These are phyloP conservation scores for Rousettus leschenaultii DNA, from an alignment of 2,113 vertebrate genomes.

Conservation along the genomic window DNA sequence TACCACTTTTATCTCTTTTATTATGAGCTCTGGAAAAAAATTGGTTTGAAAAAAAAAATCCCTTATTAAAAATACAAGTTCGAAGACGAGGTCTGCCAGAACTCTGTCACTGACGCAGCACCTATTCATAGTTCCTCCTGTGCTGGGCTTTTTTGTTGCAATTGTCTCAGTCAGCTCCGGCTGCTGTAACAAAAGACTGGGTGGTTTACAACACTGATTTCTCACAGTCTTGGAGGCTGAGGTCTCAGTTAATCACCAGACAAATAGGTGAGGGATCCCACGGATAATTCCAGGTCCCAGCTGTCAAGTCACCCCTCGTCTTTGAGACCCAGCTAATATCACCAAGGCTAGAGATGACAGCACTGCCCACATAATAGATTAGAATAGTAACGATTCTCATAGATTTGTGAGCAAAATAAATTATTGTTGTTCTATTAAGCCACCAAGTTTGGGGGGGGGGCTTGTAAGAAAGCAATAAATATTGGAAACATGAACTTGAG, in stretches of 20 bases:
- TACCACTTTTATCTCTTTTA: neutral
- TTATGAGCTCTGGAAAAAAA: neutral
- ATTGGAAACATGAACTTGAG: neutral
- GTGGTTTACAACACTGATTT: neutral
- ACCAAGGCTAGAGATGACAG: neutral
- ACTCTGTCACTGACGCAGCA: neutral
- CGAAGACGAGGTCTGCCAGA: neutral
- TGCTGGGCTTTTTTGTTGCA: neutral
- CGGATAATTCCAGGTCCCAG: neutral
- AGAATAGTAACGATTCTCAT: neutral
- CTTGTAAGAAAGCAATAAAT: neutral
- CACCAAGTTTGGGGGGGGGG: neutral
- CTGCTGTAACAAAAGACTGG: neutral
- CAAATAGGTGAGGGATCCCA: neutral
- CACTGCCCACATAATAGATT: neutral
- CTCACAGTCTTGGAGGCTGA: neutral
- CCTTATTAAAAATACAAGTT: neutral
- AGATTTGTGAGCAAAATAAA: neutral
- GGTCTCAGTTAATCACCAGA: neutral
- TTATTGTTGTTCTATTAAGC: neutral
- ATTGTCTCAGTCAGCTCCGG: neutral
- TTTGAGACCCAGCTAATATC: neutral
- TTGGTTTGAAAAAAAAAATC: neutral
- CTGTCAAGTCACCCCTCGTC: neutral
- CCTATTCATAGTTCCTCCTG: neutral